phyloP scores from a whole-genome alignment of 2,113 vertebrate genomes.

The Tursiops truncatus region DNA sequence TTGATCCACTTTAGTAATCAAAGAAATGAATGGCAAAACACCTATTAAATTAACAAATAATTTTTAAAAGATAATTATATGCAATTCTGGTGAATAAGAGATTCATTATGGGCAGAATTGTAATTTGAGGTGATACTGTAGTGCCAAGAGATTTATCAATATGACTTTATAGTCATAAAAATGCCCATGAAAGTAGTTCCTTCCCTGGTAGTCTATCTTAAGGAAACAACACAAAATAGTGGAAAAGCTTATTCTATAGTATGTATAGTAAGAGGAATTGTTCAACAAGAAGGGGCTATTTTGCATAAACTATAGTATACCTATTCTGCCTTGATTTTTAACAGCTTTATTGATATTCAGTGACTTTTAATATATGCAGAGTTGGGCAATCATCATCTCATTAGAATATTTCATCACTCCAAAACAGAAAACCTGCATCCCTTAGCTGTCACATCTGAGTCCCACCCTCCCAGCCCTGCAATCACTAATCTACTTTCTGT shows the following conservation, averaged over 20 bases:
- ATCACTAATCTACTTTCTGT: neutral
- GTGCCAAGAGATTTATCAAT: neutral
- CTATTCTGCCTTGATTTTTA: neutral
- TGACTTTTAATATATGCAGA: neutral
- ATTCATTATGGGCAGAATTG: neutral
- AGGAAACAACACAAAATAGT: neutral
- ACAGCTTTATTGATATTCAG: neutral
- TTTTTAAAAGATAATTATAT: neutral
- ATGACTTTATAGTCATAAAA: neutral
- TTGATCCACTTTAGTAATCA: neutral
- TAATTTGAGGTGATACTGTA: neutral
- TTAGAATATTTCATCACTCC: neutral
- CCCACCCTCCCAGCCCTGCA: neutral
- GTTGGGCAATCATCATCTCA: neutral
- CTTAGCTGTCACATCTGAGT: neutral
- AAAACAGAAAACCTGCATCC: neutral
- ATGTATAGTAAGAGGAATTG: neutral
- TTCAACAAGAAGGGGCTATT: neutral
- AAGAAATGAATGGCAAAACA: neutral
- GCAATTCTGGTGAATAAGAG: neutral
- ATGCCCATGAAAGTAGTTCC: neutral
- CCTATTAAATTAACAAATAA: neutral
- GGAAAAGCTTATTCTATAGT: neutral
- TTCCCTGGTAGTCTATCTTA: neutral
- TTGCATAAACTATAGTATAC: neutral